Evolutionary conservation across 2,888 invertebrate species (phyloP).

Genomic region (Zygothrica quintamaculata): DNA sequence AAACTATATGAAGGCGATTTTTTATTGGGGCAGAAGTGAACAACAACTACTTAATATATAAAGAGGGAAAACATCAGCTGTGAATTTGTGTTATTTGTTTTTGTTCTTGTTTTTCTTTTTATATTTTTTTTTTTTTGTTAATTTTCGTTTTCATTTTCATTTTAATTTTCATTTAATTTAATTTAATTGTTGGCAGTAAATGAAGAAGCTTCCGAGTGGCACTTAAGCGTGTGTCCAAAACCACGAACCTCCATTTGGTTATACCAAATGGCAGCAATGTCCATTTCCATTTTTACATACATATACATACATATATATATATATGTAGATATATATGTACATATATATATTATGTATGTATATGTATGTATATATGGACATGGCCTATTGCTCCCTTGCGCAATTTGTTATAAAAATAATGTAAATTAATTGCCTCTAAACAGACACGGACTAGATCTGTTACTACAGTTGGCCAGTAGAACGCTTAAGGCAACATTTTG

Average conservation of each 20-base stretch:
- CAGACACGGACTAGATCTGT: constrained; percentile 37
- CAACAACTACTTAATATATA: too few species aligned
- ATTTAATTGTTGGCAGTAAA: constrained; percentile 65
- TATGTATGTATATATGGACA: constrained; percentile 21
- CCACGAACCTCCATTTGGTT: constrained; percentile 16
- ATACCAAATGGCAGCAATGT: constrained; percentile 24
- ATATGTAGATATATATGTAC: constrained; percentile 19
- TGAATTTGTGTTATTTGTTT: too few species aligned
- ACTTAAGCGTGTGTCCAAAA: constrained; percentile 38
- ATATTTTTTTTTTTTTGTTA: neutral
- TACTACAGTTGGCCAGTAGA: neutral
- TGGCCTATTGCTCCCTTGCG: constrained; percentile 31
- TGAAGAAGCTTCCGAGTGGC: constrained; percentile 61
- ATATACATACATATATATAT: too few species aligned
- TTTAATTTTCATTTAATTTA: constrained; percentile 59
- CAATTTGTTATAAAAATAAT: constrained; percentile 72
- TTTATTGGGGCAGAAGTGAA: too few species aligned
- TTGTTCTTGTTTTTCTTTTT: too few species aligned
- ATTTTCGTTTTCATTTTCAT: neutral
- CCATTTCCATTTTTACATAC: too few species aligned
- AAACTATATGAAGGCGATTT: constrained; percentile 8
- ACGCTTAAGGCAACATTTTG: neutral
- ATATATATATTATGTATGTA: too few species aligned
- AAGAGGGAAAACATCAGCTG: too few species aligned
- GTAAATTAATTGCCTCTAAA: constrained; percentile 64